Evolutionary conservation across 2,888 invertebrate species (phyloP).

Genomic region (Cataglyphis rosenhaueri): DNA sequence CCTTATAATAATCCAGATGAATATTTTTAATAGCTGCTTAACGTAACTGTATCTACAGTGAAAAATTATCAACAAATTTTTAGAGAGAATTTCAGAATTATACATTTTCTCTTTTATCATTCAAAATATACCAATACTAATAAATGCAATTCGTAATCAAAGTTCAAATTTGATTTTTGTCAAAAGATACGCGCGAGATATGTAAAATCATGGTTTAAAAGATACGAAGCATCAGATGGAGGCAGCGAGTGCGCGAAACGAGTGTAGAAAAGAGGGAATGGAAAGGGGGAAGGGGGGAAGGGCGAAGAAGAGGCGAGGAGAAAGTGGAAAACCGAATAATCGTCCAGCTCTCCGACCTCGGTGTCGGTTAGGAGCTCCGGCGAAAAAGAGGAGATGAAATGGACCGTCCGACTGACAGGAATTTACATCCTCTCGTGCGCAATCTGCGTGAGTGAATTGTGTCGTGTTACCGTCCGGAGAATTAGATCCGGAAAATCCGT

Average conservation of each 20-base stretch:
- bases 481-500: conserved; percentile 85
- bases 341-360: conserved; percentile 78
- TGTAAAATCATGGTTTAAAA: conserved; percentile 71
- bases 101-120: background rate
- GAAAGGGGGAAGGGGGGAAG: conserved; percentile 1
- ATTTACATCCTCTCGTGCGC: conserved; percentile 84
- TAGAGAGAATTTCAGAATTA: background rate
- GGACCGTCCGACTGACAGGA: conserved; percentile 84
- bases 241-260: conserved; percentile 62
- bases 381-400: conserved; percentile 81
- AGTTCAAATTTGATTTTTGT: conserved; percentile 55
- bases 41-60: background rate
- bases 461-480: conserved; percentile 85
- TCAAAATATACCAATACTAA: background rate
- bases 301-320: conserved; percentile 69
- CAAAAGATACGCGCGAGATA: conserved; percentile 66
- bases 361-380: conserved; percentile 77
- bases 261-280: conserved; percentile 31
- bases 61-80: background rate
- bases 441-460: conserved; percentile 85
- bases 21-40: background rate
- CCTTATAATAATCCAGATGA: background rate
- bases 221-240: conserved; percentile 60
- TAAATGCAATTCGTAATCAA: conserved; percentile 21
- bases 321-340: conserved; percentile 82